Evolutionary conservation across 2,113 vertebrate genomes (phyloP), one percentile per base, ranked within the genome.

Genomic region (Alces alces): DNA sequence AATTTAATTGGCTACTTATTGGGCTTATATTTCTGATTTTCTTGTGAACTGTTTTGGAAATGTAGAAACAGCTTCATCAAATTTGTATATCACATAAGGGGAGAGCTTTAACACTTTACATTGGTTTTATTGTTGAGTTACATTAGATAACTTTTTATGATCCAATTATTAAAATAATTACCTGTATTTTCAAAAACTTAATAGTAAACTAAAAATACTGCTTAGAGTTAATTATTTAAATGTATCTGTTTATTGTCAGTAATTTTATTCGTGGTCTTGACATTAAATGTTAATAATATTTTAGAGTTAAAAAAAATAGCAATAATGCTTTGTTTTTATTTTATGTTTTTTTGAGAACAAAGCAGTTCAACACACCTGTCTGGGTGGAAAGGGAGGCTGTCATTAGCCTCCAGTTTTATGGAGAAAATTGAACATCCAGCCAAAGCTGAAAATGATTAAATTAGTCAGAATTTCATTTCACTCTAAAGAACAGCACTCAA

Each of bases 1-100:
- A 88, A 96, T 97, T 98, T 97, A 96, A 97, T 98, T 98, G 97
- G 66, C 47, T 96, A 0, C 93, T 98, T 98, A 96, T 7, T 27
- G 66, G 84, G 36, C 55, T 98, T 98, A 84, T 97, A 93, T 78
- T 96, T 95, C 91, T 97, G 47, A 87, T 85, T 86, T 93, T 70
- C 80, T 96, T 89, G 85, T 93, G 86, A 91, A 95, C 90, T 96
- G 96, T 97, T 95, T 95, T 93, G 54, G 94, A 98, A 98, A 57
- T 45, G 85, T 89, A 5, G 33, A 96, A 52, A 90, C 92, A 93
- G 95, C 15, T 55, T 58, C 25, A 66, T 87, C 54, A 93, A 90
- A 54, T 91, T 33, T 7, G 55, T 60, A 89, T 91, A 36, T 45
- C 30, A 43, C 55, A 57, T 23, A 89, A n/a, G 86, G 84, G 84